Evolutionary conservation across 2,797 vertebrate species (phyloP).

Genomic region (Galaxias olidus): DNA sequence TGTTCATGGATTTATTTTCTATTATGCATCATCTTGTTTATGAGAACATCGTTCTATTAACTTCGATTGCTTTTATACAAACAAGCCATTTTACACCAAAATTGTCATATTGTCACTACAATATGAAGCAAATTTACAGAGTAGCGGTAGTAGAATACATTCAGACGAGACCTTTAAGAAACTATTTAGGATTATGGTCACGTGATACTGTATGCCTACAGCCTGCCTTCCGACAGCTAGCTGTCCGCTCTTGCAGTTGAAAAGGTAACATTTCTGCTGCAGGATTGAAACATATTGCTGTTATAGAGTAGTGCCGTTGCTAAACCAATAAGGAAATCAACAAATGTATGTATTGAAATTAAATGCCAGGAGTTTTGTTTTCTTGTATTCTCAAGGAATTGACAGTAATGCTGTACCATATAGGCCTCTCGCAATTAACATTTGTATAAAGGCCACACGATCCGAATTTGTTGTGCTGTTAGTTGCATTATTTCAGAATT

Average conservation of each 20-base stretch:
- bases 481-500: conserved; percentile 22
- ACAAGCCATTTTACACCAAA: neutral
- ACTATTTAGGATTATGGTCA: conserved; percentile 66
- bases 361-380: conserved; percentile 25
- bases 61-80: too few species aligned
- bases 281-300: conserved; percentile 18
- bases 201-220: conserved; percentile 56
- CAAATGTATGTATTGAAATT: conserved; percentile 19
- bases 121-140: conserved; percentile 45
- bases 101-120: conserved; percentile 30
- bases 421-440: conserved; percentile 35
- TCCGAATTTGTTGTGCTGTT: conserved; percentile 12
- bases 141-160: conserved; percentile 30
- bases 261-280: conserved; percentile 61
- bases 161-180: conserved; percentile 72
- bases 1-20: too few species aligned
- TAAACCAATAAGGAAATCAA: neutral
- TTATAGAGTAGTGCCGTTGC: conserved; percentile 10
- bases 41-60: too few species aligned
- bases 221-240: conserved; percentile 54
- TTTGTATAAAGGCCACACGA: neutral
- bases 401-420: conserved; percentile 13
- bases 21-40: too few species aligned
- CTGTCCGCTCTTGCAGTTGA: conserved; percentile 44
- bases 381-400: conserved; percentile 22